A percentile compares a stretch with the other conserved stretches of the same genome.
Conservation (phyloP, 2,113 vertebrate genomes). For the Rafetus swinhoei region DNA sequence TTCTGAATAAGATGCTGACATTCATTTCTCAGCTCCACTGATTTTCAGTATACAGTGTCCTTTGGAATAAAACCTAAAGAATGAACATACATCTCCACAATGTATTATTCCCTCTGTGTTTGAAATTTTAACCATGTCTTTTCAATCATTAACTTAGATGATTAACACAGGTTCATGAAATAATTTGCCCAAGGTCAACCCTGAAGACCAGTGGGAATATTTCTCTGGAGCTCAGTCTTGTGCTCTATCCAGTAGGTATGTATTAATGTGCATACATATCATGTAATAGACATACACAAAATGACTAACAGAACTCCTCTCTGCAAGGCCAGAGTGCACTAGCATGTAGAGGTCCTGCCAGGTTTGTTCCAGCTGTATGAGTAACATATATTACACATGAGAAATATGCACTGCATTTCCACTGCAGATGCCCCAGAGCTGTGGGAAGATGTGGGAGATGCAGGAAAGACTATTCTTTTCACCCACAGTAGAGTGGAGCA, state of each 20-base stretch:
- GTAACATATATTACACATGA: neutral
- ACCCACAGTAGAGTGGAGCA: neutral
- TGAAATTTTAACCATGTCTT: neutral
- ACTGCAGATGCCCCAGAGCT: neutral
- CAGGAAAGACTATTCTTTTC: neutral
- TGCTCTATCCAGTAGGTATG: neutral
- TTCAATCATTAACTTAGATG: neutral
- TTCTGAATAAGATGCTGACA: neutral
- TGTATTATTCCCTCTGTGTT: neutral
- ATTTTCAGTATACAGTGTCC: neutral
- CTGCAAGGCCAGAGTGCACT: neutral
- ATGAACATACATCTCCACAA: neutral
- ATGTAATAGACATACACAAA: neutral
- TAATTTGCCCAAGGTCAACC: accelerated
- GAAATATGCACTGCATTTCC: neutral
- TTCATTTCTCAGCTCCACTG: neutral
- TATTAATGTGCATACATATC: neutral
- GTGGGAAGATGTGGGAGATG: neutral
- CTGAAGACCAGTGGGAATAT: neutral
- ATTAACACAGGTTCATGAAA: neutral
- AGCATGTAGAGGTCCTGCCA: neutral
- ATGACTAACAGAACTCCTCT: neutral
- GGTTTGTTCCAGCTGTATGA: neutral
- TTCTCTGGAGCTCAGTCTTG: neutral
- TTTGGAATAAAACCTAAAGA: neutral